Conservation (phyloP, 2,113 vertebrate genomes). For the Calidris pygmaea region DNA sequence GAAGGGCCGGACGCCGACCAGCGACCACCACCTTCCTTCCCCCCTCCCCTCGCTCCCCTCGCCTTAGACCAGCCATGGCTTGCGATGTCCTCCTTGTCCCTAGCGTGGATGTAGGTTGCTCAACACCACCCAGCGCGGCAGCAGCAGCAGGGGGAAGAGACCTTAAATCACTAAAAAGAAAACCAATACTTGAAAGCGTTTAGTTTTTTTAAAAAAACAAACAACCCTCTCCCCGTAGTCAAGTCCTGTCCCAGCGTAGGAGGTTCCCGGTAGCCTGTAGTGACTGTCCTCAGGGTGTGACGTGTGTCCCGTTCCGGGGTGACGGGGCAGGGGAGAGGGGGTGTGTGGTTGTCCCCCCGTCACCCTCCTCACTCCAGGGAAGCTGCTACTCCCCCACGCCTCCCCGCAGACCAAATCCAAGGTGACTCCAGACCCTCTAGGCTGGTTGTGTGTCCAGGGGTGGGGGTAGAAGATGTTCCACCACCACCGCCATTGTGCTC, state of each 20-base stretch:
- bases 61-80: constrained; percentile 56
- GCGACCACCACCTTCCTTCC: not conserved
- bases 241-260: not conserved
- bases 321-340: not conserved
- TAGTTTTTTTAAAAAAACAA: constrained; percentile 2
- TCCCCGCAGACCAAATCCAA: not conserved
- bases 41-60: not conserved
- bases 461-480: not conserved
- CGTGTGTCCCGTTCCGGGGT: not conserved
- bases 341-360: not conserved
- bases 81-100: constrained; percentile 46
- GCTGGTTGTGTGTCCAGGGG: not conserved
- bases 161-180: constrained; percentile 39
- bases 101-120: constrained; percentile 62
- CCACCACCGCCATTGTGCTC: not conserved
- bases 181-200: constrained; percentile 59
- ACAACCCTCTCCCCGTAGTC: not conserved
- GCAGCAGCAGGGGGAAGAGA: constrained; percentile 46
- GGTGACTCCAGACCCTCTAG: not conserved
- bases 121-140: constrained; percentile 42
- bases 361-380: not conserved
- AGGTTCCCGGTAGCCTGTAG: not conserved
- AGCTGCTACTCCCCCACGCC: not conserved
- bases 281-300: not conserved
- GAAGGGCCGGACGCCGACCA: constrained; percentile 5